A percentile compares a stretch with the other conserved stretches of the same genome.
These are phyloP conservation scores for Cranoglanis bouderius DNA, from an alignment of 2,113 vertebrate genomes.

Conservation along the genomic window DNA sequence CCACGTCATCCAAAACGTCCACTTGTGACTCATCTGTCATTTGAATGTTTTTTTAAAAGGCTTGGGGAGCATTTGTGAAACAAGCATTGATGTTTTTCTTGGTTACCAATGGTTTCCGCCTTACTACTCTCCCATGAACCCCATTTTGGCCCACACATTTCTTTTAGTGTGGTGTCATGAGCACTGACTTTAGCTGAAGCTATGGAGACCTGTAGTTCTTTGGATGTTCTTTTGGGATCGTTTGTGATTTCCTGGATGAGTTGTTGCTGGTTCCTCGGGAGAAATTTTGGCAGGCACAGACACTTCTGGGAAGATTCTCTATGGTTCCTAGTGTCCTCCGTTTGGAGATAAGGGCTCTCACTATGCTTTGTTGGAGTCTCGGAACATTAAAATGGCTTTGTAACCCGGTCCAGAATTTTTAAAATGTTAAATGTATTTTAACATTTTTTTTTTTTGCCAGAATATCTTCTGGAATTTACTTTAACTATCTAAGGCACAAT, in stretches of 20 bases:
- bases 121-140: background rate
- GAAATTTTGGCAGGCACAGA: background rate
- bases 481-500: background rate
- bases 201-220: background rate
- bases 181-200: background rate
- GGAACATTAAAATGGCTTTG: background rate
- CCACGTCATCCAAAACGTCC: background rate
- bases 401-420: background rate
- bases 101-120: conserved; percentile 4
- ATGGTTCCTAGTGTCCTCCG: background rate
- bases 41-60: background rate
- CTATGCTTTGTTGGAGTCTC: background rate
- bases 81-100: background rate
- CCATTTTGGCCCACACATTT: background rate
- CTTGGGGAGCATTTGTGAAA: background rate
- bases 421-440: no score
- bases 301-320: background rate
- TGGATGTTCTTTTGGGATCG: background rate
- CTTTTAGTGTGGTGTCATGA: background rate
- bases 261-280: background rate
- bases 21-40: conserved; percentile 10
- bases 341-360: background rate
- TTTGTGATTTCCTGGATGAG: background rate
- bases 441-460: background rate
- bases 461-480: background rate